Evolutionary conservation across 2,888 invertebrate genomes (phyloP), one percentile per base, ranked within the genome.

Genomic region (Sericinus montela): DNA sequence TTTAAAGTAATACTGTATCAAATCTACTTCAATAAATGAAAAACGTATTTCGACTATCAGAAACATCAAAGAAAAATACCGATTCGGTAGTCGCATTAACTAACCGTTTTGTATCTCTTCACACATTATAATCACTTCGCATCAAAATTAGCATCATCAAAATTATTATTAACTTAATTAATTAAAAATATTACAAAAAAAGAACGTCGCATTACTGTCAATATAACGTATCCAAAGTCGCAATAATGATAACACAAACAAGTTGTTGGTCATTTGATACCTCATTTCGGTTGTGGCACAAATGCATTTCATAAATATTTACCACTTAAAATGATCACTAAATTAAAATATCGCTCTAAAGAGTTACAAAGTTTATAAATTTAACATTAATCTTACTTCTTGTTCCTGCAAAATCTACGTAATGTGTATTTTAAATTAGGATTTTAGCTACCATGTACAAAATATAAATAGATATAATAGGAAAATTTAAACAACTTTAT

Each of bases 251-350:
- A 76, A 66, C 65, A 67, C 64, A 62, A 67, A 75, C 69, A 70
- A 67, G 68, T 75, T 70, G 72, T 72, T 68, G 57, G 76, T 71
- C 65, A 81, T 78, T 60, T 65, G 79, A 80, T 76, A 81, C 69
- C 63, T 65, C 55, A 48, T 62, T 63, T 60, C 47, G 50, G 25
- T 37, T 56, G 46, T 58, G 54, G 65, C 62, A 3, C 53, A 69
- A 68, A 53, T 53, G 14, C 28, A 28, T 35, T 40, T 14, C 40
- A 19, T 15, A n/a, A 37, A 19, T 13, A 32, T 15, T n/a, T 43
- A 19, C 19, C 19, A 19, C 43, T 25, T 11, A 40, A 32, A 43
- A 39, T 39, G 42, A 37, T 43, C 43, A 19, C 19, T n/a, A n/a
- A 13, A 28, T 43, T 43, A 45, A 19, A 38, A 37, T 46, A 34